A percentile compares a stretch with the other conserved stretches of the same genome.
Evolutionary conservation across 1,140 invertebrate genomes (phyloP).

Genomic region (Drosophila santomea): DNA sequence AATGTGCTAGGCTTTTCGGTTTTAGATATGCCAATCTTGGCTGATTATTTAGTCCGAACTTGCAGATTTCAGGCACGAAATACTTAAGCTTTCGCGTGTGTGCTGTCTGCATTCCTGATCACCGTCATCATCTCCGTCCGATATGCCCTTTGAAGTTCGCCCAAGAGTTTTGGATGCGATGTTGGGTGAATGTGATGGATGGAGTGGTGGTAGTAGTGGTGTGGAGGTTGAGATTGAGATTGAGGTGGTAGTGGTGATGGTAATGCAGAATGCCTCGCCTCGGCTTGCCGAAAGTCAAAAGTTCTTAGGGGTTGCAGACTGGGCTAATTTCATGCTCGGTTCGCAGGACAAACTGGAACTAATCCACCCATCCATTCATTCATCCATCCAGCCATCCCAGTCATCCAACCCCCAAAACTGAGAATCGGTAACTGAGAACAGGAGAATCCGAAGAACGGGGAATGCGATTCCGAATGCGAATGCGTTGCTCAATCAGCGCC

Average conservation of each 20-base stretch:
- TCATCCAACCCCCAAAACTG: constrained; percentile 17
- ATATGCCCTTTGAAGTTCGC: constrained; percentile 38
- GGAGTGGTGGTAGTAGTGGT: not conserved
- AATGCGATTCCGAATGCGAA: constrained; percentile 31
- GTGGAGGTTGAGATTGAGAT: not conserved
- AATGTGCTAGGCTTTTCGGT: constrained; percentile 4
- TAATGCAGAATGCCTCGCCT: constrained; percentile 16
- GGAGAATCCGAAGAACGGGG: not conserved
- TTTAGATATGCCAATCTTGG: constrained; percentile 7
- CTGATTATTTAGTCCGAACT: constrained; percentile 21
- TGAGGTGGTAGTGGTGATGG: not conserved
- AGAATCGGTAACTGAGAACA: not conserved
- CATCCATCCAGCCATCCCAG: constrained; percentile 5
- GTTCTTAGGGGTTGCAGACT: constrained; percentile 43
- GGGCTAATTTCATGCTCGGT: constrained; percentile 40
- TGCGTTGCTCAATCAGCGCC: constrained; percentile 72
- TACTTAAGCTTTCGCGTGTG: constrained; percentile 29
- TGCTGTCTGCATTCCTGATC: constrained; percentile 32
- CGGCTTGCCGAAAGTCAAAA: constrained; percentile 34
- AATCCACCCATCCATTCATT: constrained; percentile 40
- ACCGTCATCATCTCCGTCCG: constrained; percentile 30
- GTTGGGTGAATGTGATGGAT: not conserved
- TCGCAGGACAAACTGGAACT: constrained; percentile 46
- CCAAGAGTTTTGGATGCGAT: not conserved
- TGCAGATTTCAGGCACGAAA: constrained; percentile 29